Base-by-base conservation (phyloP, 92 coral and sea anemone genomes). In the Diadumene lineata region DNA sequence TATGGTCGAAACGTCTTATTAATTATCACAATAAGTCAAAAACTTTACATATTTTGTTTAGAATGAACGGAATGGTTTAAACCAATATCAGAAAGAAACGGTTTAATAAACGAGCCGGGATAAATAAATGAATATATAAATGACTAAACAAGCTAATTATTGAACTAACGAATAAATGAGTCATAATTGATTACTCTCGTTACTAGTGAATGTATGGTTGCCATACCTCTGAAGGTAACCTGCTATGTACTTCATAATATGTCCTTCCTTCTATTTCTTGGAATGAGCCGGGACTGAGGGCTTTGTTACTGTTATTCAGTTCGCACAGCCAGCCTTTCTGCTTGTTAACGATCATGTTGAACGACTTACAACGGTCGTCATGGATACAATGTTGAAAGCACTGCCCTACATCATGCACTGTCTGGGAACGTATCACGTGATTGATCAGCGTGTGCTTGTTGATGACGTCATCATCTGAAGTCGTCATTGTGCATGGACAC, bases 371-470 rank as follows among this genome's bases (percentile, higher is more conserved):
- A 19, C 32, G 65, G 78, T 73, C 26, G 56, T 60, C 31, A 58
- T 32, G 43, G 55, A 58, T 61, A 73, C 78, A 73, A 10, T 51
- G 1, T 33, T 73, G 78, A 58, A 73, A 73, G 58, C 78, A 73
- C 34, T 56, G 66, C 23, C 78, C 78, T 10, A 73, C 56, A 18
- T 73, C 68, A 30, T 55, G 34, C 28, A 73, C 78, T 10, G 22
- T 17, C 26, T 18, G 17, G 21, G 32, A 31, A n/a, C 32, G 34
- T 31, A 73, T 58, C 78, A 73, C 78, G 78, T 73, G 78, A 22
- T 53, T 34, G 22, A 6, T 34, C 43, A 73, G 34, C 11, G 25
- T 66, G 34, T 73, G 56, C 23, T 73, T 57, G 50, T 50, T 34
- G 57, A 60, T 57, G 29, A 58, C 78, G 28, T 73, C 78, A 34